These are phyloP conservation scores for Sphaerodactylus townsendi DNA, from an alignment of 2,113 vertebrate genomes.

Conservation along the genomic window DNA sequence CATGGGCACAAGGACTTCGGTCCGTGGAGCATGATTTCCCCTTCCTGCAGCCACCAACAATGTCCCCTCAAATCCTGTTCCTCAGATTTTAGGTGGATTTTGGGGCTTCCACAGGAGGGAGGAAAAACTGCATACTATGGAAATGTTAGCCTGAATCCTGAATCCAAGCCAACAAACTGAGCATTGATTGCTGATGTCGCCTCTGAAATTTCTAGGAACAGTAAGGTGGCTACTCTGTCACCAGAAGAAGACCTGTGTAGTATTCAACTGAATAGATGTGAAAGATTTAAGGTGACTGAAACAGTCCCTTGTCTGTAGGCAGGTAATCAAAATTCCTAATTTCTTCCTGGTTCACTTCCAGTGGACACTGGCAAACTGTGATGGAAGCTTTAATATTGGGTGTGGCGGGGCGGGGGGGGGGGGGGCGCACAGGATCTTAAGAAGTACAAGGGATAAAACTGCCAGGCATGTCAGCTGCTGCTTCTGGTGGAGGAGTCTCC, in stretches of 20 bases:
- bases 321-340: background rate
- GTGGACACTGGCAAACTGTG: no score
- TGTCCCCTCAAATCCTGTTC: no score
- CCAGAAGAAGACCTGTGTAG: no score
- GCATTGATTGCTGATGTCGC: background rate
- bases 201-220: constrained; percentile 9
- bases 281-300: background rate
- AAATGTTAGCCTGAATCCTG: no score
- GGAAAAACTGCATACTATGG: no score
- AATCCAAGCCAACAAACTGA: background rate
- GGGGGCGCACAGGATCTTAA: no score
- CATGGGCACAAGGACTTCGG: no score
- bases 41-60: no score
- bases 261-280: background rate
- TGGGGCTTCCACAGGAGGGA: no score
- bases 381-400: background rate
- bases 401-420: background rate
- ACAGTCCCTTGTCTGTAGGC: background rate
- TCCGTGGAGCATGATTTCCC: no score
- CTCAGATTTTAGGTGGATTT: no score
- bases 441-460: background rate
- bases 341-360: background rate
- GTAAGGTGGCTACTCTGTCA: no score
- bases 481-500: background rate
- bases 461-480: background rate